Evolutionary conservation across 1,140 invertebrate species (phyloP).

Genomic region (Plodia interpunctella): DNA sequence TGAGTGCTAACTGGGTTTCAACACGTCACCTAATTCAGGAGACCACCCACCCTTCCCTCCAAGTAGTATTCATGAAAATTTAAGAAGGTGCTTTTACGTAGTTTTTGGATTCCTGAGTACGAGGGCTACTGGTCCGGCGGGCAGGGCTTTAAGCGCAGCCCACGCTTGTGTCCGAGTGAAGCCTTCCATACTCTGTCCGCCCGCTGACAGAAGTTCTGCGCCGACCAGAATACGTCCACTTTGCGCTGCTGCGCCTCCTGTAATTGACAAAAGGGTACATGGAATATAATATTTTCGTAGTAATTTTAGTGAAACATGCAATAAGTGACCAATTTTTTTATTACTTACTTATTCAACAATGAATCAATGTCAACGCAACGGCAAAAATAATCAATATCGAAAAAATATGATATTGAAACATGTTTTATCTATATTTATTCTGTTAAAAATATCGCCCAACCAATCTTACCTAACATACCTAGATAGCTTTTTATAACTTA

Average conservation of each 20-base stretch:
- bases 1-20: slow-evolving; percentile 27
- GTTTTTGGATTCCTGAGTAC: slow-evolving; percentile 56
- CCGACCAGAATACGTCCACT: slow-evolving; percentile 88
- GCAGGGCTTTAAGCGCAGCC: slow-evolving; percentile 93
- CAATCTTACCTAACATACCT: no score
- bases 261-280: slow-evolving; percentile 25
- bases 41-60: slow-evolving; percentile 8
- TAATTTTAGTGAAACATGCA: no score
- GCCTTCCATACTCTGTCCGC: slow-evolving; percentile 86
- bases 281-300: no score
- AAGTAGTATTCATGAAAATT: not conserved
- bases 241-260: slow-evolving; percentile 94
- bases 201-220: slow-evolving; percentile 91
- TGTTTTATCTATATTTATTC: not conserved
- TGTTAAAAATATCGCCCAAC: no score
- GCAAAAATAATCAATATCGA: no score
- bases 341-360: no score
- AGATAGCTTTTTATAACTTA: no score
- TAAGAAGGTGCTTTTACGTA: not conserved
- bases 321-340: no score
- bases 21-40: slow-evolving; percentile 20
- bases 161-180: slow-evolving; percentile 95
- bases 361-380: no score
- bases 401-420: no score
- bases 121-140: slow-evolving; percentile 84